phyloP scores from a whole-genome alignment of 2,797 vertebrate genomes.

The Serranus cabrilla region DNA sequence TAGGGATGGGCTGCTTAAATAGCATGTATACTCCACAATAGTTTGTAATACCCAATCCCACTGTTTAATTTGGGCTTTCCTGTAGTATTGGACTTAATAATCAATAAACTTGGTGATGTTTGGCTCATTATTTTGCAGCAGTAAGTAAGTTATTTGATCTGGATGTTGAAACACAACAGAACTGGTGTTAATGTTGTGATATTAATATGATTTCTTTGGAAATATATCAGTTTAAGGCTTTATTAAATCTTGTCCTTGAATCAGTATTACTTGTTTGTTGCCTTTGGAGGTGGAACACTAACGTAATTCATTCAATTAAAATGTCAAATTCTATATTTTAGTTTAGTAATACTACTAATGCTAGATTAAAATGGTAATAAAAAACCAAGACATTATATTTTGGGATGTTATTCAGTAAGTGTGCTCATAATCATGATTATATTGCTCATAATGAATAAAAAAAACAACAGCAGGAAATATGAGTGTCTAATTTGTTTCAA shows the following conservation, averaged over 20 bases:
- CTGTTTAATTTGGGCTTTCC: not conserved
- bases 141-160: not conserved
- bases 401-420: not conserved
- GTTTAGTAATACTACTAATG: no score
- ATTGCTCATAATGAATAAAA: not conserved
- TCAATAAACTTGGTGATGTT: not conserved
- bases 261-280: not conserved
- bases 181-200: not conserved
- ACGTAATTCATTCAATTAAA: not conserved
- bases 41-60: not conserved
- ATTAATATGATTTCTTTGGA: not conserved
- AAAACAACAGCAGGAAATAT: no score
- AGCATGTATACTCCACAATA: conserved; percentile 18
- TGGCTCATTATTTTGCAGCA: not conserved
- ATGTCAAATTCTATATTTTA: not conserved
- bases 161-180: not conserved
- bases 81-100: not conserved
- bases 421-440: not conserved
- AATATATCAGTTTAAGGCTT: not conserved
- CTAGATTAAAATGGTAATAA: not conserved
- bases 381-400: not conserved
- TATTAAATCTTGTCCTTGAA: not conserved
- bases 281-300: not conserved
- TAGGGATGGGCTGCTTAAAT: conserved; percentile 19
- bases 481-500: no score